phyloP scores from a whole-genome alignment of 2,113 vertebrate genomes.

The Pseudolaguvia tuberculata region DNA sequence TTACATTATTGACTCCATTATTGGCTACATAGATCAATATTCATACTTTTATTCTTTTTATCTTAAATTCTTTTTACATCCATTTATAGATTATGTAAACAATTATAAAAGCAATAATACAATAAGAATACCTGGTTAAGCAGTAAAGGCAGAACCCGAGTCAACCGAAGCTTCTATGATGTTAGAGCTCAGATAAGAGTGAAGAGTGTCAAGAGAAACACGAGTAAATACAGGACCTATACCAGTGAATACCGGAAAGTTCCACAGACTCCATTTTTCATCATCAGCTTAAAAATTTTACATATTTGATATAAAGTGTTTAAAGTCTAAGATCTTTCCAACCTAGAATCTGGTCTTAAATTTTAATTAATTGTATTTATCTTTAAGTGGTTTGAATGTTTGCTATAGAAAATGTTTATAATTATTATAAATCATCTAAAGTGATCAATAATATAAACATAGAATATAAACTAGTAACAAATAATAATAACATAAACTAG shows the following conservation, averaged over 20 bases:
- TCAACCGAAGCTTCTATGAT: conserved; percentile 28
- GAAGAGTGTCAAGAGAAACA: conserved; percentile 7
- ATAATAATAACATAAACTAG: no score
- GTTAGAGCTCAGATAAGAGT: conserved; percentile 31
- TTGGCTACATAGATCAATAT: background rate
- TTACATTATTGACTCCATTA: background rate
- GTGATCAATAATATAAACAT: no score
- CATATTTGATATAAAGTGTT: background rate
- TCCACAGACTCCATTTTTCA: no score
- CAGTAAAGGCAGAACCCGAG: background rate
- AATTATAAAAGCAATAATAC: background rate
- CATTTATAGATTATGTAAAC: background rate
- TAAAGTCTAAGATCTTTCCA: background rate
- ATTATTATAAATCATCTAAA: background rate
- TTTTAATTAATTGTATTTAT: background rate
- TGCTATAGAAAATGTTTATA: background rate
- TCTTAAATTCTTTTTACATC: background rate
- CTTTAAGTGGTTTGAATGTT: background rate
- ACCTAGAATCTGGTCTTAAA: background rate
- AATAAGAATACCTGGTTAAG: conserved; percentile 14
- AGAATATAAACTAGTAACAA: no score
- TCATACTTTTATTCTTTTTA: background rate
- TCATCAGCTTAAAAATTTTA: background rate
- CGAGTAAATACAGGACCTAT: background rate
- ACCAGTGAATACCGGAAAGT: background rate